These are phyloP conservation scores for Apeira syringaria DNA, from an alignment of 2,888 invertebrate species.

Conservation along the genomic window DNA sequence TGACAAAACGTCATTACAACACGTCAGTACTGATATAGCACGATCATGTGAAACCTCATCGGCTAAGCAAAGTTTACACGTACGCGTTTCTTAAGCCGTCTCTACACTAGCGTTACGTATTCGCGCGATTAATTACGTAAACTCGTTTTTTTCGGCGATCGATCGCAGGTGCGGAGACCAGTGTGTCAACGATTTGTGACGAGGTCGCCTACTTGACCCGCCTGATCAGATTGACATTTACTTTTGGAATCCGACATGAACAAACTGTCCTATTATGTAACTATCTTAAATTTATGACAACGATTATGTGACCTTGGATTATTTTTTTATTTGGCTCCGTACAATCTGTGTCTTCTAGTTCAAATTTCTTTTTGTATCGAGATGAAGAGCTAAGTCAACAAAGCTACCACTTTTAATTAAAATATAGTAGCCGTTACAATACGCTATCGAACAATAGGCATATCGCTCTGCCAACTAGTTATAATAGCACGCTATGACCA, in stretches of 20 bases:
- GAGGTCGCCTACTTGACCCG: conserved; percentile 49
- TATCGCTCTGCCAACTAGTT: too few relatives aligned
- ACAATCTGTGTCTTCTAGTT: too few relatives aligned
- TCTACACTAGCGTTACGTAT: conserved; percentile 34
- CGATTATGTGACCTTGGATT: too few relatives aligned
- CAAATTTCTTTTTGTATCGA: too few relatives aligned
- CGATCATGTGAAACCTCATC: conserved; percentile 29
- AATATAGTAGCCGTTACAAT: too few relatives aligned
- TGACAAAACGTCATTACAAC: conserved; percentile 1
- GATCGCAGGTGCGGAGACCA: conserved; percentile 38
- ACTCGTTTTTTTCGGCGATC: conserved; percentile 31
- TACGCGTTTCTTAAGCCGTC: conserved; percentile 36
- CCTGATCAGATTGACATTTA: conserved; percentile 42
- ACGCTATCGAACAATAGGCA: too few relatives aligned
- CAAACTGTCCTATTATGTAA: conserved; percentile 27
- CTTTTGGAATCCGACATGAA: conserved; percentile 31
- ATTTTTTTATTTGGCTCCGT: too few relatives aligned
- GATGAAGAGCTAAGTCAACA: too few relatives aligned
- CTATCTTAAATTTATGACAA: neutral
- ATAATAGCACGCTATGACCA: too few relatives aligned
- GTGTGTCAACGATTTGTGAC: conserved; percentile 51
- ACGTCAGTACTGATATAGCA: conserved; percentile 33
- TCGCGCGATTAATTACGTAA: conserved; percentile 41
- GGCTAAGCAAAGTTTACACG: conserved; percentile 31
- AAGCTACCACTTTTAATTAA: too few relatives aligned